Percentiles rank a stretch among this genome's conserved stretches.
Conservation (phyloP, 2,888 invertebrate species). For the Notocelia uddmanniana region DNA sequence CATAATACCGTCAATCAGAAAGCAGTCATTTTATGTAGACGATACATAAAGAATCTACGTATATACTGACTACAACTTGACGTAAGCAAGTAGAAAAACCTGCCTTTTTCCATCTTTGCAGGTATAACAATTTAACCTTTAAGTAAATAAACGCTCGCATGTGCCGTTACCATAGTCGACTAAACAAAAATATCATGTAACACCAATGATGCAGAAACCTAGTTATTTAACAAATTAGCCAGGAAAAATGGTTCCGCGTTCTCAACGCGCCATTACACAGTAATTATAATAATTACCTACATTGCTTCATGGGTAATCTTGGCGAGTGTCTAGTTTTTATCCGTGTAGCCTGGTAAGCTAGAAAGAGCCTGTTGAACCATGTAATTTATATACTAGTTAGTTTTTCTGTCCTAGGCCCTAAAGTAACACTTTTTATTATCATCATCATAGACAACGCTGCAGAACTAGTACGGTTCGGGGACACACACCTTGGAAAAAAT, state of each 20-base stretch:
- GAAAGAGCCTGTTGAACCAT: constrained; percentile 10
- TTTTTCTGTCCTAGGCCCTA: neutral
- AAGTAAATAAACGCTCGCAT: neutral
- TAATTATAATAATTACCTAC: constrained; percentile 43
- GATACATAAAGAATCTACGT: too few species aligned
- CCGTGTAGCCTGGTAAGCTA: constrained; percentile 21
- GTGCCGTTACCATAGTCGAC: neutral
- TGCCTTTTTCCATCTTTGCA: too few species aligned
- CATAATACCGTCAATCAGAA: too few species aligned
- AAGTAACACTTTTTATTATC: too few species aligned
- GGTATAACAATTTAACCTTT: too few species aligned
- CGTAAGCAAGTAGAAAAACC: too few species aligned
- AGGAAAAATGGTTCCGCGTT: constrained; percentile 35
- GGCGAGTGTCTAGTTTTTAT: constrained; percentile 28
- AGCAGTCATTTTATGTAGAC: too few species aligned
- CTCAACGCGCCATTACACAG: constrained; percentile 30
- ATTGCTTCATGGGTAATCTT: constrained; percentile 31
- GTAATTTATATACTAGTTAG: neutral
- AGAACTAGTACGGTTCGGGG: too few species aligned
- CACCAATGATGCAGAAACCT: constrained; percentile 35
- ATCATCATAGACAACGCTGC: too few species aligned
- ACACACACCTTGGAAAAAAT: too few species aligned
- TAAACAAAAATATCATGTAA: constrained; percentile 7
- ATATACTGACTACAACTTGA: too few species aligned
- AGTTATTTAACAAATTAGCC: constrained; percentile 35